Evolutionary conservation across 2,113 vertebrate genomes (phyloP), one percentile per base, ranked within the genome.

Genomic region (Scopus umbretta): DNA sequence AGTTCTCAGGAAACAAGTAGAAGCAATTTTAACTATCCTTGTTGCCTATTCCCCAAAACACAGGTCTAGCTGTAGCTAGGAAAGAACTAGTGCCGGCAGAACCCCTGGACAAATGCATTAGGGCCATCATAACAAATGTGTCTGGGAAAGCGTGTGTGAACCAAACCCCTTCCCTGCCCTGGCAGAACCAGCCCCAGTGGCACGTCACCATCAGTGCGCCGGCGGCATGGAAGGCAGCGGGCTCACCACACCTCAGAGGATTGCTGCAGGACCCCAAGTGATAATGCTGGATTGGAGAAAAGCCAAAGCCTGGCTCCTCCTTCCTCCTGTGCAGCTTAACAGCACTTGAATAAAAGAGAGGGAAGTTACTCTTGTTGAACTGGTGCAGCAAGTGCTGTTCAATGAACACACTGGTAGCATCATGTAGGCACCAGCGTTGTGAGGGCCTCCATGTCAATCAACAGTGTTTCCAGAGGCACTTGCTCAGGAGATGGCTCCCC

Each of bases 201-300:
- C 75, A 63, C 2, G 0, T 40, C 0, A 1, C 82, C 75, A 15
- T 14, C 27, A 1, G 11, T 7, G 16, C 1, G 7, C 81, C 9
- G 1, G 32, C 3, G 0, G 63, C 17, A 1, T 23, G 59, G 58
- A 76, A 80, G 82, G 42, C 58, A 66, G 61, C 1, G 0, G 36
- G 36, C 76, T 86, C 0, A 0, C 45, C 65, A 36, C 55, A 70
- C 62, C 85, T 76, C 58, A 3, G 3, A 89, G 53, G 13, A 62
- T 80, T 0, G 0, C 74, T 93, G 74, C 65, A 85, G 63, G 73
- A 32, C 70, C 86, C 47, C 21, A 47, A 52, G 74, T 4, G 58
- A 40, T 87, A 80, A n/a, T 27, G 21, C 18, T 74, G 74, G 30
- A 70, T 71, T 1, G 5, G 42, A 80, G 29, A 6, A 67, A 83